Conservation (phyloP, 2,888 invertebrate species). For the Phorcus lineatus region DNA sequence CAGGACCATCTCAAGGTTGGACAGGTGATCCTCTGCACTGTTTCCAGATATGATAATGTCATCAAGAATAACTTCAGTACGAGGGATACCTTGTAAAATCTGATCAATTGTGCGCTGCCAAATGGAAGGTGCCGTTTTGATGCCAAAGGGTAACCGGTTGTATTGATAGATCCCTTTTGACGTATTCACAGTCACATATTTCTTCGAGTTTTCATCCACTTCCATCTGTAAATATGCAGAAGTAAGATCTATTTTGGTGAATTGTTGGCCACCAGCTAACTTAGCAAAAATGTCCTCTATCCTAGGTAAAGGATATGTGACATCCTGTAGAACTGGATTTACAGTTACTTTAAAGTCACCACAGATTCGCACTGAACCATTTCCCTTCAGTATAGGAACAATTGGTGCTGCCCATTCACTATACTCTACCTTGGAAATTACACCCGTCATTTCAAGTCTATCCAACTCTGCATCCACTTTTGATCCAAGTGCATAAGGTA, state of each 20-base stretch:
- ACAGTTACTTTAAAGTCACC: conserved; percentile 47
- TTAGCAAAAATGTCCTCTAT: conserved; percentile 46
- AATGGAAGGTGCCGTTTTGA: conserved; percentile 18
- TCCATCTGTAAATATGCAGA: conserved; percentile 34
- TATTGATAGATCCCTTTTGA: conserved; percentile 31
- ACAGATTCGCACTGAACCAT: conserved; percentile 39
- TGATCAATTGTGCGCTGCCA: conserved; percentile 37
- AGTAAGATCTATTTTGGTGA: conserved; percentile 35
- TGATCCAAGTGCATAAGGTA: conserved; percentile 17
- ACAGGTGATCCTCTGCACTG: conserved; percentile 21
- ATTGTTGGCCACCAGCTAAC: conserved; percentile 32
- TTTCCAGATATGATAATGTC: conserved; percentile 34
- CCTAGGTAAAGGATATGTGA: conserved; percentile 48
- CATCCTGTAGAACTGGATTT: conserved; percentile 47
- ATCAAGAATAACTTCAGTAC: conserved; percentile 26
- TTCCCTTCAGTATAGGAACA: not conserved
- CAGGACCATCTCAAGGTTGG: conserved; percentile 12
- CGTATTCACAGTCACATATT: conserved; percentile 32
- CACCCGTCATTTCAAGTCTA: not conserved
- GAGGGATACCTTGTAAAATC: conserved; percentile 21
- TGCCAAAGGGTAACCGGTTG: conserved; percentile 23
- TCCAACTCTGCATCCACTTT: not conserved
- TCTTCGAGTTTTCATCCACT: conserved; percentile 36
- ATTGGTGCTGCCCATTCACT: conserved; percentile 23
- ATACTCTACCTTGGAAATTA: not conserved